Percentiles rank a stretch among this genome's conserved stretches.
phyloP scores from a whole-genome alignment of 2,797 vertebrate species.

The Choloepus didactylus region DNA sequence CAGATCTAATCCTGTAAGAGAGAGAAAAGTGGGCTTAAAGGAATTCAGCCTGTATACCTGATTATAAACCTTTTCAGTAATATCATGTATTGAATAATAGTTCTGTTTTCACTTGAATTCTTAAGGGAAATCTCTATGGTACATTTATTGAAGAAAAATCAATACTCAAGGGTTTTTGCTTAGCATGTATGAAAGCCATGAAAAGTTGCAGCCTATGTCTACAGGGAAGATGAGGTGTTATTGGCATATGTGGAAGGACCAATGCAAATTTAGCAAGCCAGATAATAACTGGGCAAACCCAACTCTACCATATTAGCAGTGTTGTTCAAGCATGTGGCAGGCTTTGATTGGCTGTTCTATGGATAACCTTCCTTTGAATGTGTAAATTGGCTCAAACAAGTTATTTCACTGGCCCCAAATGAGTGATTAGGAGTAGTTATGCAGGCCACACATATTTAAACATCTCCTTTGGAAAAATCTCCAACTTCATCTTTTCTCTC shows the following conservation, averaged over 20 bases:
- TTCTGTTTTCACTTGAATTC: constrained; percentile 34
- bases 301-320: not conserved
- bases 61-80: constrained; percentile 66
- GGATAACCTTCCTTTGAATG: constrained; percentile 18
- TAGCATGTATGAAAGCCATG: constrained; percentile 36
- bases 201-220: constrained; percentile 29
- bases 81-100: constrained; percentile 42
- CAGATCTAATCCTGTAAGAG: constrained; percentile 32
- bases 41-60: constrained; percentile 38
- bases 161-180: constrained; percentile 49
- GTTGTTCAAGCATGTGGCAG: not conserved
- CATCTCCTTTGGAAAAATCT: constrained; percentile 71
- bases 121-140: constrained; percentile 43
- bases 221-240: constrained; percentile 2
- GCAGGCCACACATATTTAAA: constrained; percentile 15
- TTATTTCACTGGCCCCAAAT: not conserved
- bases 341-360: constrained; percentile 24
- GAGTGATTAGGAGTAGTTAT: constrained; percentile 55
- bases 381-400: constrained; percentile 51
- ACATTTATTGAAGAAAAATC: constrained; percentile 46
- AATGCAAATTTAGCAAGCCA: constrained; percentile 53
- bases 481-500: constrained; percentile 50
- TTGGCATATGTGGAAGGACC: not conserved
- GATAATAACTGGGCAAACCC: constrained; percentile 36
- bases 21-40: constrained; percentile 58